A percentile compares a stretch with the other conserved stretches of the same genome.
Evolutionary conservation across 2,888 invertebrate species (phyloP).

Genomic region (Cataglyphis cursor): DNA sequence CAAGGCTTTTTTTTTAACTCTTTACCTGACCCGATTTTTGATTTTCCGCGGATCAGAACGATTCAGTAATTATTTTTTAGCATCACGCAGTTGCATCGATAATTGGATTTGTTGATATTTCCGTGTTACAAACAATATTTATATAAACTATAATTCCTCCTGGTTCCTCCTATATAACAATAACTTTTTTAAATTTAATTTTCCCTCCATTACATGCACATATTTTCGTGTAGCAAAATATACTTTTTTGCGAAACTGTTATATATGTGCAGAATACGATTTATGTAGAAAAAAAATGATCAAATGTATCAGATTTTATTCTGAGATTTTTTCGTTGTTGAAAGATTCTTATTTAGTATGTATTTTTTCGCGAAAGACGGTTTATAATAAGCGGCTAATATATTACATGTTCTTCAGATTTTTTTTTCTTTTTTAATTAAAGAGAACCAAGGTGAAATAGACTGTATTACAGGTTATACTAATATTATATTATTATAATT

Average conservation of each 20-base stretch:
- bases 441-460: conserved; percentile 31
- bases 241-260: background rate
- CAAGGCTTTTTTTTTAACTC: background rate
- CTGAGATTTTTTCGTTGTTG: background rate
- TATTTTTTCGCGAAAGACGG: conserved; percentile 5
- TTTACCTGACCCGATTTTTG: background rate
- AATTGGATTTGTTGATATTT: background rate
- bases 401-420: conserved; percentile 4
- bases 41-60: too few species aligned
- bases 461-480: conserved; percentile 22
- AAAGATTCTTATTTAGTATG: background rate
- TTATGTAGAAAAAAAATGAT: background rate
- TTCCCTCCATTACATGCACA: background rate
- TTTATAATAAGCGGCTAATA: background rate
- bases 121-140: background rate
- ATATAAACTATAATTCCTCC: background rate
- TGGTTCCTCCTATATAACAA: background rate
- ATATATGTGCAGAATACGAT: background rate
- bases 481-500: background rate
- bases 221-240: background rate
- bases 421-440: conserved; percentile 28
- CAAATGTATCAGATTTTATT: background rate
- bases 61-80: background rate
- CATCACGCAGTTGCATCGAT: background rate
- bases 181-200: background rate